phyloP scores from a whole-genome alignment of 1,140 invertebrate species.

The Drosophila novamexicana region DNA sequence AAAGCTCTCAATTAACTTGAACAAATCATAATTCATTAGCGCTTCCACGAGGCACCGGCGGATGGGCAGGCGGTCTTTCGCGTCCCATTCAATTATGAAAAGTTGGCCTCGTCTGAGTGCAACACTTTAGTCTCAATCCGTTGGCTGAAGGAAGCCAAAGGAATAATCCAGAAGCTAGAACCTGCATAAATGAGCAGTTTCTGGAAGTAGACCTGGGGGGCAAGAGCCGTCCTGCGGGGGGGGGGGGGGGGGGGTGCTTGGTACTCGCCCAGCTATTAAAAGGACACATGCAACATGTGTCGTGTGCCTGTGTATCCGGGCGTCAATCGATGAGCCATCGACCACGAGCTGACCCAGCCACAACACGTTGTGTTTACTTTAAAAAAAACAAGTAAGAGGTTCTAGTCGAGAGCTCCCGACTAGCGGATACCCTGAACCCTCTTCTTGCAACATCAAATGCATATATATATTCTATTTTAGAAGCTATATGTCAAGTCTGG shows the following conservation, averaged over 20 bases:
- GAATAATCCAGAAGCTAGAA: not conserved
- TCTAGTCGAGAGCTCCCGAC: too few relatives aligned
- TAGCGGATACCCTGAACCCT: too few relatives aligned
- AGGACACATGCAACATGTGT: constrained; percentile 66
- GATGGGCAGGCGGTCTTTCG: too few relatives aligned
- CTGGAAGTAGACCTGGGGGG: too few relatives aligned
- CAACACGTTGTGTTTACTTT: constrained; percentile 13
- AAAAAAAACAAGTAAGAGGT: not conserved
- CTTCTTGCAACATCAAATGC: too few relatives aligned
- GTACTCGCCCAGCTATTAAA: not conserved
- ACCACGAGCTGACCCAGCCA: constrained; percentile 6
- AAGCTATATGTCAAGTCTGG: too few relatives aligned
- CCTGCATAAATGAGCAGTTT: not conserved
- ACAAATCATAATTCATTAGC: constrained; percentile 40
- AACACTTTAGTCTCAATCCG: not conserved
- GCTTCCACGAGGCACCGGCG: not conserved
- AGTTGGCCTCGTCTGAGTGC: not conserved
- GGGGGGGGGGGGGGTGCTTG: not conserved
- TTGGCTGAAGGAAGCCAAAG: not conserved
- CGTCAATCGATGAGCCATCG: constrained; percentile 46
- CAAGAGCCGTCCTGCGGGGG: not conserved
- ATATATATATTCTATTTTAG: too few relatives aligned
- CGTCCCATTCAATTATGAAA: too few relatives aligned
- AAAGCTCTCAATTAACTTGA: not conserved
- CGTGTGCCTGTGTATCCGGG: constrained; percentile 44